These are phyloP conservation scores for Axinella damicornis DNA, from an alignment of 37 sponge, comb jelly and placozoan genomes.

Conservation along the genomic window DNA sequence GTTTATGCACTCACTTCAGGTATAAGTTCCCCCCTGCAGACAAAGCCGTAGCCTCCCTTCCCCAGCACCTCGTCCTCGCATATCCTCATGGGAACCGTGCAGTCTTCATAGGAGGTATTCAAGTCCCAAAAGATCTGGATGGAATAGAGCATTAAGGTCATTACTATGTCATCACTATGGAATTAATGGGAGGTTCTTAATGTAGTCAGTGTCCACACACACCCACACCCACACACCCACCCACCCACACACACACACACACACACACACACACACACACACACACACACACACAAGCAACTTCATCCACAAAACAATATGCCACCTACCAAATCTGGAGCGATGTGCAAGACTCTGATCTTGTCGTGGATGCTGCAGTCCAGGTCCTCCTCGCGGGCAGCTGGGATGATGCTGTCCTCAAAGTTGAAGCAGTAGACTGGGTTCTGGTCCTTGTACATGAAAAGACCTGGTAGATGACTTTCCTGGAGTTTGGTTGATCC, in stretches of 20 bases:
- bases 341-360: constrained; percentile 37
- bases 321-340: constrained; percentile 78
- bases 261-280: background rate
- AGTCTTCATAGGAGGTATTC: constrained; percentile 9
- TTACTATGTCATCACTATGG: no score
- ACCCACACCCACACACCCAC: background rate
- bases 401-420: constrained; percentile 42
- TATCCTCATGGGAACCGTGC: constrained; percentile 16
- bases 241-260: no score
- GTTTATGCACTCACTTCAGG: background rate
- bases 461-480: background rate
- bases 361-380: constrained; percentile 63
- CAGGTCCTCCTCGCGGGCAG: constrained; percentile 23
- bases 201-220: no score
- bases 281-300: background rate
- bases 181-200: no score
- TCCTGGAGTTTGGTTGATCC: background rate
- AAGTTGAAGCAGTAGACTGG: constrained; percentile 49
- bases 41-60: constrained; percentile 80
- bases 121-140: constrained; percentile 51
- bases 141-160: no score
- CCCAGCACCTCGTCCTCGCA: constrained; percentile 54
- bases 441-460: constrained; percentile 4
- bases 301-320: background rate
- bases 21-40: constrained; percentile 64